phyloP scores from a whole-genome alignment of 2,888 invertebrate species.

The Netelia fuscicornis region DNA sequence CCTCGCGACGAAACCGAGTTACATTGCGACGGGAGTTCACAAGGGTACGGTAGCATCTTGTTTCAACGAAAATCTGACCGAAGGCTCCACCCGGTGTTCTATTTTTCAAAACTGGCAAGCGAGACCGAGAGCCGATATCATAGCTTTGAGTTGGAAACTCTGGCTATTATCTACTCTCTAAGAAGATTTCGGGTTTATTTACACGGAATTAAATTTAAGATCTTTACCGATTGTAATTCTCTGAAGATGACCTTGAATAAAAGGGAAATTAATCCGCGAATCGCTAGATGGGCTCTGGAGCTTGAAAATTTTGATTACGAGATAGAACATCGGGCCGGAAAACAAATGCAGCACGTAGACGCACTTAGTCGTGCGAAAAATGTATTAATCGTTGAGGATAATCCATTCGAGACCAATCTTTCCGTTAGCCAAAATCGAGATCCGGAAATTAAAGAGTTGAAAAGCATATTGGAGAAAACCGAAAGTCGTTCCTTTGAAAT shows the following conservation, averaged over 20 bases:
- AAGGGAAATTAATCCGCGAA: conserved; percentile 73
- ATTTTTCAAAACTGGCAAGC: conserved; percentile 75
- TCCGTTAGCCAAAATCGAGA: conserved; percentile 50
- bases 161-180: conserved; percentile 66
- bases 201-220: conserved; percentile 19
- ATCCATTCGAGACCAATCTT: conserved; percentile 16
- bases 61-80: conserved; percentile 74
- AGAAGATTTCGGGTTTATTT: conserved; percentile 10
- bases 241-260: conserved; percentile 74
- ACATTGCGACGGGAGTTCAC: conserved; percentile 77
- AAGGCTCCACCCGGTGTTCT: conserved; percentile 75
- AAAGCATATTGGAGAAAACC: conserved; percentile 36
- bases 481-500: conserved; percentile 50
- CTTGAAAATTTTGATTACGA: conserved; percentile 69
- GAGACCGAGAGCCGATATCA: conserved; percentile 73
- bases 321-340: conserved; percentile 64
- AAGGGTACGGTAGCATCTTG: conserved; percentile 76
- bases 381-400: too few relatives aligned
- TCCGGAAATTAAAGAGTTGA: conserved; percentile 27
- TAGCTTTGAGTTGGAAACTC: background rate
- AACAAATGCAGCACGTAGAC: conserved; percentile 65
- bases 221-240: conserved; percentile 19
- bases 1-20: conserved; percentile 75
- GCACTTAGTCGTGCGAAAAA: conserved; percentile 64
- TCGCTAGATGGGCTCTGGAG: conserved; percentile 67